These are phyloP conservation scores for Anguilla anguilla DNA, from an alignment of 2,797 vertebrate genomes.

Conservation along the genomic window DNA sequence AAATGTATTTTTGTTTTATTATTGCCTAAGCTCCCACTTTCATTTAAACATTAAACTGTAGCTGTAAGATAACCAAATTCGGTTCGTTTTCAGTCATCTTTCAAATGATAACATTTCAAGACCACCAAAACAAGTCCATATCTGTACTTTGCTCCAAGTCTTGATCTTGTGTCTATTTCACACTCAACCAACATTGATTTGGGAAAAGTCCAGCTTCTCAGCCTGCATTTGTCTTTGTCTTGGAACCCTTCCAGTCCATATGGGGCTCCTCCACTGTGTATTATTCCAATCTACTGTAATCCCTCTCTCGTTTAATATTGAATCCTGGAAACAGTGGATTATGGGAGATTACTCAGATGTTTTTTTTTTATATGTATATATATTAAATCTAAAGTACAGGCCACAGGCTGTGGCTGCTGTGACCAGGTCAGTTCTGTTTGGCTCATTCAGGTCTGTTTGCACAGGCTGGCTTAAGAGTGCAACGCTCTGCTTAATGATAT, in stretches of 20 bases:
- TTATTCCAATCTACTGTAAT: constrained; percentile 54
- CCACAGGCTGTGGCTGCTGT: constrained; percentile 41
- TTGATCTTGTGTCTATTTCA: background rate
- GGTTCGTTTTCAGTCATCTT: background rate
- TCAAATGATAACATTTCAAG: background rate
- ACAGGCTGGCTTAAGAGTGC: constrained; percentile 23
- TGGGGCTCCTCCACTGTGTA: constrained; percentile 29
- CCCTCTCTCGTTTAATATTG: constrained; percentile 57
- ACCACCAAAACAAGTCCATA: background rate
- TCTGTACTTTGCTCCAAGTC: background rate
- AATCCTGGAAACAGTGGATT: constrained; percentile 51
- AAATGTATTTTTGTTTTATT: background rate
- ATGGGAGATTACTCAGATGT: constrained; percentile 58
- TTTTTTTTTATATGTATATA: background rate
- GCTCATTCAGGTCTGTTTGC: background rate
- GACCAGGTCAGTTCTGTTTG: constrained; percentile 4
- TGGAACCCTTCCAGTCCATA: constrained; percentile 18
- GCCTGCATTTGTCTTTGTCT: background rate
- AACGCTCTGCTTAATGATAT: constrained; percentile 22
- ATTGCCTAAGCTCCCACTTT: too few relatives aligned
- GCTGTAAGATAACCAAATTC: background rate
- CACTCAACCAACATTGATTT: background rate
- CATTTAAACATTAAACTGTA: background rate
- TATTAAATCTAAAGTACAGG: constrained; percentile 52
- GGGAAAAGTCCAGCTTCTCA: background rate